Percentiles rank a stretch among this genome's conserved stretches.
phyloP scores from a whole-genome alignment of 2,113 vertebrate genomes.

The Campylomormyrus tamandua region DNA sequence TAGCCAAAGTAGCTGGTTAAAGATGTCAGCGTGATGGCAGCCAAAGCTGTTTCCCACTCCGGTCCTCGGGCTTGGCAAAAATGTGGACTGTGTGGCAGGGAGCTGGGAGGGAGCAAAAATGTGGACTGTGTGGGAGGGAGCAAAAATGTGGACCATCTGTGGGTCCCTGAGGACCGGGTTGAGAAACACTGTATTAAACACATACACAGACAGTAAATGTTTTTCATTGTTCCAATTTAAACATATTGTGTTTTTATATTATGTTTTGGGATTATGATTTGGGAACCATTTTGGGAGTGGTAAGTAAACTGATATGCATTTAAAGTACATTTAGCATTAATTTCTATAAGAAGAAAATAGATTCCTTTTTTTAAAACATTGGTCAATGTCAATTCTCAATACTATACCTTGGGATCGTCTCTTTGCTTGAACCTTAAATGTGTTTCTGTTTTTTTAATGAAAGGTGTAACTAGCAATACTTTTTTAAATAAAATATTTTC shows the following conservation, averaged over 20 bases:
- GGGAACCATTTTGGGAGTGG: constrained; percentile 55
- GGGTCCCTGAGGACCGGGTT: neutral
- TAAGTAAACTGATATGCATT: constrained; percentile 47
- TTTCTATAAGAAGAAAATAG: constrained; percentile 42
- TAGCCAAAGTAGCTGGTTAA: neutral
- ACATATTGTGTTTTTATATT: constrained; percentile 49
- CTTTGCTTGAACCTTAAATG: constrained; percentile 40
- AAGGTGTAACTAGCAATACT: constrained; percentile 69
- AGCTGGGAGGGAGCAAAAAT: neutral
- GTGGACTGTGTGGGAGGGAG: neutral
- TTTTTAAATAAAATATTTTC: constrained; percentile 60
- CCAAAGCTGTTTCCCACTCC: neutral
- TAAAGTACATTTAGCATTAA: constrained; percentile 53
- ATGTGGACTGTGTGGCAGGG: neutral
- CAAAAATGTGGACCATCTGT: neutral
- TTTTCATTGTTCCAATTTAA: constrained; percentile 5
- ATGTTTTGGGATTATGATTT: constrained; percentile 45
- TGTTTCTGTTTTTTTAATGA: constrained; percentile 60
- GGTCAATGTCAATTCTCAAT: neutral
- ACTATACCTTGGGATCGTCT: neutral
- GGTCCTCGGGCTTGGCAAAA: neutral
- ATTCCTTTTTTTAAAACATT: neutral
- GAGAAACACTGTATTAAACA: neutral
- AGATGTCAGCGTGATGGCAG: neutral
- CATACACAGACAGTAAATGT: constrained; percentile 36